Conservation (phyloP, 2,888 invertebrate species). For the Drepana falcataria region DNA sequence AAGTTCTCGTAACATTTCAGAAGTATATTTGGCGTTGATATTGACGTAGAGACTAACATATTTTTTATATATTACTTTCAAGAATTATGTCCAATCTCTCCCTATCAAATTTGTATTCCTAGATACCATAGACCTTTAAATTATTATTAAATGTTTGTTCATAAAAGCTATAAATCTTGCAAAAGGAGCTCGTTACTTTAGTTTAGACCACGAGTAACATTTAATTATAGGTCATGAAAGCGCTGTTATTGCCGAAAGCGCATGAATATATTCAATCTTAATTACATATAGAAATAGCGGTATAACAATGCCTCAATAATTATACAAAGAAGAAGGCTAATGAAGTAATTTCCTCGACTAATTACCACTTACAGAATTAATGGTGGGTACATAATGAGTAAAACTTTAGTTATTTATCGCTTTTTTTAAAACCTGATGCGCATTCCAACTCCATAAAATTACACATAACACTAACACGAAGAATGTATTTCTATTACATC, state of each 20-base stretch:
- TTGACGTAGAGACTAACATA: too few relatives aligned
- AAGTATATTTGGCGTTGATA: too few relatives aligned
- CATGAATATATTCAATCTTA: neutral
- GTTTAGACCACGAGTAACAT: neutral
- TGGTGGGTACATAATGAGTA: neutral
- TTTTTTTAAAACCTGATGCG: conserved; percentile 22
- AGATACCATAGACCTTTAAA: too few relatives aligned
- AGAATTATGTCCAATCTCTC: too few relatives aligned
- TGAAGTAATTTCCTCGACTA: neutral
- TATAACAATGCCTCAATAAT: neutral
- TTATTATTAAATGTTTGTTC: too few relatives aligned
- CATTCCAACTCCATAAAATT: conserved; percentile 42
- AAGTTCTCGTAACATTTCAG: too few relatives aligned
- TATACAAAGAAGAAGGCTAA: neutral
- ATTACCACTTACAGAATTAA: conserved; percentile 2
- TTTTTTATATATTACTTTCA: too few relatives aligned
- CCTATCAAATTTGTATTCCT: too few relatives aligned
- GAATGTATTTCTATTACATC: conserved; percentile 39
- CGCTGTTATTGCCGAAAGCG: neutral
- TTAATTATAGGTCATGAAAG: neutral
- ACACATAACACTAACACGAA: conserved; percentile 38
- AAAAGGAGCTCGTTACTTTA: neutral
- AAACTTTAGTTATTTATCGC: neutral
- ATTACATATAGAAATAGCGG: neutral
- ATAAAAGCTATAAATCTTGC: neutral